A percentile compares a stretch with the other conserved stretches of the same genome.
Conservation (phyloP, 2,113 vertebrate species). For the Oostethus manadensis region DNA sequence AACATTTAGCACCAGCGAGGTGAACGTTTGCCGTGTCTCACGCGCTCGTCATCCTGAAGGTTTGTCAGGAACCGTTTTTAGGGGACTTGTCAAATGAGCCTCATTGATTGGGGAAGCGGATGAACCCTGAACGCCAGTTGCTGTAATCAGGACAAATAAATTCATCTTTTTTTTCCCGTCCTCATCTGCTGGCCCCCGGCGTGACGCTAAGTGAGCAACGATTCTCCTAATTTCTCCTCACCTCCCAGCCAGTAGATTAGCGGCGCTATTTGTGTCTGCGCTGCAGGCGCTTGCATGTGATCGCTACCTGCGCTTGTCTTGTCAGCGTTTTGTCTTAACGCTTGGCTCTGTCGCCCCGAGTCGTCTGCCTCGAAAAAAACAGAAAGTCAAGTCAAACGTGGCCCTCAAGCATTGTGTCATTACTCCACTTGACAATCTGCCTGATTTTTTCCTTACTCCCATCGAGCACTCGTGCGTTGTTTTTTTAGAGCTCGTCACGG, state of each 20-base stretch:
- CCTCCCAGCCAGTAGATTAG: conserved; percentile 39
- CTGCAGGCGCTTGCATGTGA: conserved; percentile 42
- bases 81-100: conserved; percentile 43
- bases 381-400: conserved; percentile 8
- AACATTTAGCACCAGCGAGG: conserved; percentile 43
- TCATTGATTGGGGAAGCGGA: conserved; percentile 50
- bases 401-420: conserved; percentile 46
- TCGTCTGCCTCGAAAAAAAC: conserved; percentile 58
- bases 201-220: conserved; percentile 17
- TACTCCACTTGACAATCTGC: conserved; percentile 40
- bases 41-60: not conserved
- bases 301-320: conserved; percentile 35
- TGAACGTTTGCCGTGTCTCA: conserved; percentile 44
- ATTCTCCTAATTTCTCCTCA: conserved; percentile 31
- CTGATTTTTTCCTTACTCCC: no score
- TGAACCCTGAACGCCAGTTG: conserved; percentile 38
- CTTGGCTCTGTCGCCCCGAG: conserved; percentile 49
- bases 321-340: conserved; percentile 52
- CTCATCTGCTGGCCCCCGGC: not conserved
- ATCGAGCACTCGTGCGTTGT: no score
- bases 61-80: conserved; percentile 49
- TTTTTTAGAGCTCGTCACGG: no score
- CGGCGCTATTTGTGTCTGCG: conserved; percentile 50
- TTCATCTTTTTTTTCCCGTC: not conserved
- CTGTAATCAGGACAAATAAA: conserved; percentile 48